Conservation (phyloP, 2,888 invertebrate genomes). For the Mantis religiosa region DNA sequence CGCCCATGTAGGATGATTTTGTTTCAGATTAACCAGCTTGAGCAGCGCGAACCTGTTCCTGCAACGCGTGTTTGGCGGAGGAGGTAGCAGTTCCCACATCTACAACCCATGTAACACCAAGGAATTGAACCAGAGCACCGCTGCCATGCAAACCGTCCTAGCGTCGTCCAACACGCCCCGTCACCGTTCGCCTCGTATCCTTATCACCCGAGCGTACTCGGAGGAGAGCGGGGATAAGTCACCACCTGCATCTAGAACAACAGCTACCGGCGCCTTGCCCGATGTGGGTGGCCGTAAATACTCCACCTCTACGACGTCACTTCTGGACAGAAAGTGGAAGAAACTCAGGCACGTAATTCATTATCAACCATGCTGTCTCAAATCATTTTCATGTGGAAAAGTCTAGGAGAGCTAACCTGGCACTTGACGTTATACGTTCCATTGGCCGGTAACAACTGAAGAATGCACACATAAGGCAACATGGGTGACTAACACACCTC, state of each 20-base stretch:
- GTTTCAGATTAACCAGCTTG: constrained; percentile 53
- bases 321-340: constrained; percentile 46
- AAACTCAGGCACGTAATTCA: constrained; percentile 34
- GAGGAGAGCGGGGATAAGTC: constrained; percentile 60
- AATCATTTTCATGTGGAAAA: too few species aligned
- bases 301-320: constrained; percentile 43
- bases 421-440: too few species aligned
- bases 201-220: constrained; percentile 68
- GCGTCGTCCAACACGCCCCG: constrained; percentile 39
- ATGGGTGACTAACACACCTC: too few species aligned
- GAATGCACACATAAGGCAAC: too few species aligned
- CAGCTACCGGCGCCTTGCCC: constrained; percentile 37
- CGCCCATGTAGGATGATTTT: constrained; percentile 44
- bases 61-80: constrained; percentile 56
- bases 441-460: too few species aligned
- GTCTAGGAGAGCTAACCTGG: too few species aligned
- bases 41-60: constrained; percentile 57
- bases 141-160: constrained; percentile 38
- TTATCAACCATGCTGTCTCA: too few species aligned
- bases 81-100: constrained; percentile 43
- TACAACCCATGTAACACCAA: not conserved
- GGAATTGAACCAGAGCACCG: constrained; percentile 33
- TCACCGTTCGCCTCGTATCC: constrained; percentile 60
- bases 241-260: constrained; percentile 46
- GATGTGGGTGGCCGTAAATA: constrained; percentile 41